Base-by-base conservation (phyloP, 2,113 vertebrate genomes). In the Sprattus sprattus region DNA sequence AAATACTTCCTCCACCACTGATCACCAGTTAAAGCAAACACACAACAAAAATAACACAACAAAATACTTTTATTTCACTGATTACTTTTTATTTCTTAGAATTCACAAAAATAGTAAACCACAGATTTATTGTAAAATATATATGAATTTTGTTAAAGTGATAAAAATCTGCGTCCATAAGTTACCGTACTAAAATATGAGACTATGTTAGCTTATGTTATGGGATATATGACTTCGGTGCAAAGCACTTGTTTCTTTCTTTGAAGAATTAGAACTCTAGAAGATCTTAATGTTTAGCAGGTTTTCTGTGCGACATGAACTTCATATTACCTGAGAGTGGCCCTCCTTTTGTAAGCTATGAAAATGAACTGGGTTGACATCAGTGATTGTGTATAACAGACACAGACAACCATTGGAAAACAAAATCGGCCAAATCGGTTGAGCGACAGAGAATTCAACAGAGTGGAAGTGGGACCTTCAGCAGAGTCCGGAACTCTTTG, bases 141-240 rank as follows among this genome's bases (percentile, higher is more conserved):
- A 82, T 78, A 85, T 84, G 82, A 80, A 82, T 86, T 88, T 81
- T 57, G 71, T 28, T 85, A 47, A 85, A 88, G 81, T 85, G 39
- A 86, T 57, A 86, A 47, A 88, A 13, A 32, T 86, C 81, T 84
- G 64, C 80, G 16, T 71, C 25, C 45, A 84, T 84, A 84, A 86
- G 82, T 86, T 88, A 84, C 83, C n/a, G 71, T 22, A 81, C 81
- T 86, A 86, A 85, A 46, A 49, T 15, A 88, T 85, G n/a, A 81
- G 64, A 57, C 81, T 57, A 78, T 44, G 80, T 88, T 86, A 88
- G 83, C 85, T 88, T 88, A 88, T 88, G 49, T 71, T 75, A 81
- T 71, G 49, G 39, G 83, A 82, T 64, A 86, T 60, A 52, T 50
- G 81, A 52, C 6, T 85, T 60, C 39, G 39, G 84, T 85, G 83